Evolutionary conservation across 2,113 vertebrate genomes (phyloP).

Genomic region (Oryzias melastigma): DNA sequence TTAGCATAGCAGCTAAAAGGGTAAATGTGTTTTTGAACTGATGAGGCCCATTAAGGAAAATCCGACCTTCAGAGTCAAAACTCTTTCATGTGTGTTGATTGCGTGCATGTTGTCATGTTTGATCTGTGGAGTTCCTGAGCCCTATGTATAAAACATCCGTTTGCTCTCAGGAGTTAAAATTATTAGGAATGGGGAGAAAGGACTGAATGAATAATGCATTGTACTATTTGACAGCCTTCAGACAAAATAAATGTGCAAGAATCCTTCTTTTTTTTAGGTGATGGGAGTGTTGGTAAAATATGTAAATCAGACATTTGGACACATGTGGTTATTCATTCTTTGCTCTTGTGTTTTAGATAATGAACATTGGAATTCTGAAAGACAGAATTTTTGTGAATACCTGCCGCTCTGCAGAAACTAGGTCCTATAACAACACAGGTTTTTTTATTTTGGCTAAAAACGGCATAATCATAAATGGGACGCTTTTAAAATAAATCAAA

Average conservation of each 20-base stretch:
- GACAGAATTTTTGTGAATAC: no score
- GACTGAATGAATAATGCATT: conserved; percentile 3
- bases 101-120: conserved; percentile 32
- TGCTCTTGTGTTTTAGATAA: no score
- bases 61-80: conserved; percentile 27
- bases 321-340: no score
- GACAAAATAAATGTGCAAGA: conserved; percentile 2
- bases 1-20: conserved; percentile 24
- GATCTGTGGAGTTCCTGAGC: conserved; percentile 22
- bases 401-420: no score
- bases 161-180: conserved; percentile 17
- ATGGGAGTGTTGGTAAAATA: no score
- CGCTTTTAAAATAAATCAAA: no score
- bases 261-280: not conserved
- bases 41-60: conserved; percentile 38
- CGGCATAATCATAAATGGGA: no score
- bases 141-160: conserved; percentile 3
- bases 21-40: conserved; percentile 38
- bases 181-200: conserved; percentile 9
- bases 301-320: no score
- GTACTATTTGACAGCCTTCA: conserved; percentile 14
- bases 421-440: no score
- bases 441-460: no score
- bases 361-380: no score
- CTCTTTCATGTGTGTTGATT: conserved; percentile 11